phyloP scores from a whole-genome alignment of 2,797 vertebrate genomes.

The Cyclura pinguis region DNA sequence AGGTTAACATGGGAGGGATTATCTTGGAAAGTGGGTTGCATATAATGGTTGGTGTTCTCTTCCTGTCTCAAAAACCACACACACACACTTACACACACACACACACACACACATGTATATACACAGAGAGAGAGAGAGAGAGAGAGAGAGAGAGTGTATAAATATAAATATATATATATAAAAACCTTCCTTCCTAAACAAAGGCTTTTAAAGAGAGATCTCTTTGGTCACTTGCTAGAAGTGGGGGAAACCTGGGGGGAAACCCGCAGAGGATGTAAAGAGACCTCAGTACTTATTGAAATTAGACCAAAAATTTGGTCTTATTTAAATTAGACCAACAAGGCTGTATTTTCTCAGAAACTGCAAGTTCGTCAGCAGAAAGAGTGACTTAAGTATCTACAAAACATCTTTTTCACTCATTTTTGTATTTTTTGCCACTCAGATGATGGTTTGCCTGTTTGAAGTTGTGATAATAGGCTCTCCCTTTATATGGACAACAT shows the following conservation, averaged over 20 bases:
- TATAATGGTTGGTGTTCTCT: too few species aligned
- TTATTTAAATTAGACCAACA: not conserved
- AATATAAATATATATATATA: too few species aligned
- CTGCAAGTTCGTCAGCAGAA: not conserved
- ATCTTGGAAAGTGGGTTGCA: too few species aligned
- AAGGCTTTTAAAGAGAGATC: constrained; percentile 25
- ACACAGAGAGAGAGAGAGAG: too few species aligned
- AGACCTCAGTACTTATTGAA: not conserved
- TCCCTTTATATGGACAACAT: too few species aligned
- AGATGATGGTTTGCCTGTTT: not conserved
- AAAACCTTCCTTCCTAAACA: constrained; percentile 36
- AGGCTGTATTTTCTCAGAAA: not conserved
- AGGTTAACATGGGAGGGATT: too few species aligned
- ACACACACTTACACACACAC: too few species aligned
- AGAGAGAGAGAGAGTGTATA: too few species aligned
- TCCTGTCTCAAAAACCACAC: too few species aligned
- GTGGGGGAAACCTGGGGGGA: not conserved
- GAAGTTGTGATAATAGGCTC: not conserved
- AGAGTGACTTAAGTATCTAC: too few species aligned
- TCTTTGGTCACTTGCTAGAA: constrained; percentile 3
- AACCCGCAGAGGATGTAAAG: not conserved
- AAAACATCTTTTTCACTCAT: not conserved
- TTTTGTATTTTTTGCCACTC: not conserved
- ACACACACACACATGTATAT: too few species aligned
- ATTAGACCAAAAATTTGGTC: not conserved